These are phyloP conservation scores for Hemichromis elongatus DNA, from an alignment of 2,113 vertebrate genomes.

Conservation along the genomic window DNA sequence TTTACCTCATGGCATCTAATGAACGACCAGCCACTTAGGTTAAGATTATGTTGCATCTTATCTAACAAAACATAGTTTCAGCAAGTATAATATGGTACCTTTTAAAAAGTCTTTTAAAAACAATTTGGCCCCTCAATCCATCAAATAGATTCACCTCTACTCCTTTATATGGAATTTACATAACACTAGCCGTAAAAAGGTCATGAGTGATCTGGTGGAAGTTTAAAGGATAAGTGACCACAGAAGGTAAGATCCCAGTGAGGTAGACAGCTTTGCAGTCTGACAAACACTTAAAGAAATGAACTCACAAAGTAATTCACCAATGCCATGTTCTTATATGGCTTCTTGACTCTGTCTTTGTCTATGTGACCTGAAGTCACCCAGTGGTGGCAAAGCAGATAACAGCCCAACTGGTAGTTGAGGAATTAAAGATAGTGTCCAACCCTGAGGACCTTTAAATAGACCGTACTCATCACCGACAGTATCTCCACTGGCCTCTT, in stretches of 20 bases:
- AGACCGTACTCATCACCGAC: slow-evolving; percentile 42
- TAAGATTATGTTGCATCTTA: not conserved
- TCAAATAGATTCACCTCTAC: not conserved
- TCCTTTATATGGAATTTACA: not conserved
- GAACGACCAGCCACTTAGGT: not conserved
- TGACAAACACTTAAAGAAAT: not conserved
- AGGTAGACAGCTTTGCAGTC: not conserved
- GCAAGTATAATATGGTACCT: not conserved
- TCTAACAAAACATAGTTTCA: not conserved
- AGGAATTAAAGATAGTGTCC: slow-evolving; percentile 43
- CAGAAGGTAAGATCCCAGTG: not conserved
- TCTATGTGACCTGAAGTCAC: slow-evolving; percentile 2
- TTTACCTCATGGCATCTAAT: not conserved
- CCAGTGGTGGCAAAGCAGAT: slow-evolving; percentile 8
- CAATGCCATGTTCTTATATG: not conserved
- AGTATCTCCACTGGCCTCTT: slow-evolving; percentile 38
- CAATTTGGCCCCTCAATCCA: not conserved
- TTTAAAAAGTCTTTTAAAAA: not conserved
- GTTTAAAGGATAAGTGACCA: not conserved
- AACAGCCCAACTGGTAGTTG: slow-evolving; percentile 4
- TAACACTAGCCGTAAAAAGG: not conserved
- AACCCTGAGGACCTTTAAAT: slow-evolving; percentile 38
- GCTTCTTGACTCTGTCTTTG: not conserved
- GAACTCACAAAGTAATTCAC: not conserved
- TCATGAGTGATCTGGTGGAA: not conserved